Percentiles rank a stretch among this genome's conserved stretches.
Conservation (phyloP, 2,113 vertebrate genomes). For the Panthera uncia region DNA sequence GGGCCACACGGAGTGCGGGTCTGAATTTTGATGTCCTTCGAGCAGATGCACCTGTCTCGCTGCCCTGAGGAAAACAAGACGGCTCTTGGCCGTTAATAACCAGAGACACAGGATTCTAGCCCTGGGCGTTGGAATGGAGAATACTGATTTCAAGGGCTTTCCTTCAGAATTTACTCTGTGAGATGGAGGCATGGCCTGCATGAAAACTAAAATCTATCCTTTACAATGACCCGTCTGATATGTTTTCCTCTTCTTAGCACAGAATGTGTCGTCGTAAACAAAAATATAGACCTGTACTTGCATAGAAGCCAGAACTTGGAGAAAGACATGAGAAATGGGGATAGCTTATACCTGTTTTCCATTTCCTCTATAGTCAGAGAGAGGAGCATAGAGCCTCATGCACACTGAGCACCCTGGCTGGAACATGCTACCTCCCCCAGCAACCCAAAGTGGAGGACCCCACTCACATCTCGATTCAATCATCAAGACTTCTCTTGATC, state of each 20-base stretch:
- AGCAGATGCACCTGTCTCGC: background rate
- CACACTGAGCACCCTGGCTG: too few relatives aligned
- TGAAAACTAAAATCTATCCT: fast-evolving
- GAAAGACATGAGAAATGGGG: background rate
- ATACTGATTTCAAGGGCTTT: background rate
- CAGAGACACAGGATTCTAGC: background rate
- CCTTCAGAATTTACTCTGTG: background rate
- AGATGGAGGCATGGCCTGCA: background rate
- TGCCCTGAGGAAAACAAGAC: conserved; percentile 2
- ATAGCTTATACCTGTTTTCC: background rate
- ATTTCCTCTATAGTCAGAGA: background rate
- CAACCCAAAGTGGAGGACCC: too few relatives aligned
- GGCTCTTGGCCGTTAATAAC: conserved; percentile 69
- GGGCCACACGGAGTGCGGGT: background rate
- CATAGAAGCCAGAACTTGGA: background rate
- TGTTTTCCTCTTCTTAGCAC: background rate
- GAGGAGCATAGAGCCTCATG: background rate
- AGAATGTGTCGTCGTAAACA: background rate
- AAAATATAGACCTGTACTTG: background rate
- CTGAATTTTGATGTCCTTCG: conserved; percentile 67
- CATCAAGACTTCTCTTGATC: background rate
- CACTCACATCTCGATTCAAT: background rate
- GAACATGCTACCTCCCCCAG: background rate
- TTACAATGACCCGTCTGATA: background rate
- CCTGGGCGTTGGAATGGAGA: background rate